These are phyloP conservation scores for Cinclus cinclus DNA, from an alignment of 2,113 vertebrate species.

Conservation along the genomic window DNA sequence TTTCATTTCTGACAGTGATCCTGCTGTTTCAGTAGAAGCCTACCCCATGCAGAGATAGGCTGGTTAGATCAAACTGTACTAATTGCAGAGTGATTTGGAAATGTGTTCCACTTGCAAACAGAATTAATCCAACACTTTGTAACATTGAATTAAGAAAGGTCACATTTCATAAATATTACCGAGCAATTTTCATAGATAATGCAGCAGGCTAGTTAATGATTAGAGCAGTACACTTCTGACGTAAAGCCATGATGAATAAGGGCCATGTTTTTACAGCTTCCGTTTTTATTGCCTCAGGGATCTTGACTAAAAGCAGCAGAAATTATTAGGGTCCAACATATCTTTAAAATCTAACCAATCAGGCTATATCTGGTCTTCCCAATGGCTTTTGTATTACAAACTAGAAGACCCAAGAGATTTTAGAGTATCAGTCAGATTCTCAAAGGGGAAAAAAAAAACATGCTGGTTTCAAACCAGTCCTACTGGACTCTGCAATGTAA, in stretches of 20 bases:
- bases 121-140: slow-evolving; percentile 38
- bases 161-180: slow-evolving; percentile 67
- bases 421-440: background rate
- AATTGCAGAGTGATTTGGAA: slow-evolving; percentile 61
- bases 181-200: slow-evolving; percentile 60
- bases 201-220: slow-evolving; percentile 57
- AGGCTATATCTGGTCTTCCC: background rate
- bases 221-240: slow-evolving; percentile 42
- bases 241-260: slow-evolving; percentile 27
- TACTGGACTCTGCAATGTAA: background rate
- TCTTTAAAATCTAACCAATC: background rate
- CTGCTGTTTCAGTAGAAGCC: slow-evolving; percentile 48
- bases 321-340: background rate
- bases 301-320: slow-evolving; percentile 9
- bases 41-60: slow-evolving; percentile 60
- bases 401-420: background rate
- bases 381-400: background rate
- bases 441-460: background rate
- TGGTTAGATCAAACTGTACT: slow-evolving; percentile 67
- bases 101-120: slow-evolving; percentile 64
- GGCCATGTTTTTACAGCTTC: slow-evolving; percentile 30
- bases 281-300: background rate
- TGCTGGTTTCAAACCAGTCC: background rate
- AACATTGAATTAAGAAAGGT: slow-evolving; percentile 65
- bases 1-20: slow-evolving; percentile 42